Conservation (phyloP, 2,113 vertebrate species). For the Thunnus thynnus region DNA sequence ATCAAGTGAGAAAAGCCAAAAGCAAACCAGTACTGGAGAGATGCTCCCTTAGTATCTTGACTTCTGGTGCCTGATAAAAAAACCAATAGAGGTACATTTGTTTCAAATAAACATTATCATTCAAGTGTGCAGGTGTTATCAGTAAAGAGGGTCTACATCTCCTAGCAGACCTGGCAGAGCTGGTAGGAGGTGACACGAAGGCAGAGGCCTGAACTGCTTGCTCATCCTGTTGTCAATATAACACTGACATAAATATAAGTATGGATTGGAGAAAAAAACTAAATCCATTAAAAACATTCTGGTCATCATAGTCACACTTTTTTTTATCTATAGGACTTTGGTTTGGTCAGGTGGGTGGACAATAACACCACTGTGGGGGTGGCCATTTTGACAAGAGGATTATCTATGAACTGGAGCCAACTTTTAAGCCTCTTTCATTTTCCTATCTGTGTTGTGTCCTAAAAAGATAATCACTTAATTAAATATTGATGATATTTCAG, state of each 20-base stretch:
- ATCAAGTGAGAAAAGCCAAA: background rate
- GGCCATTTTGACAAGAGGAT: conserved; percentile 72
- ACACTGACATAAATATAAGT: too few species aligned
- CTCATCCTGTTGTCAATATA: background rate
- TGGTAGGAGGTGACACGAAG: background rate
- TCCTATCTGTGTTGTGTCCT: conserved; percentile 70
- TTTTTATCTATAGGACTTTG: conserved; percentile 25
- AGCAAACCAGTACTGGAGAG: background rate
- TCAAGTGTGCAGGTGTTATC: background rate
- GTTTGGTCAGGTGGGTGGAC: conserved; percentile 64
- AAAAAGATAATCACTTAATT: conserved; percentile 78
- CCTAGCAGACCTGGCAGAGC: background rate
- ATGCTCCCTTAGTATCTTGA: background rate
- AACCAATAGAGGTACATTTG: background rate
- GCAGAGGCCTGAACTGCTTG: too few species aligned
- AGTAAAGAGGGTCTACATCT: background rate
- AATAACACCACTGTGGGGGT: conserved; percentile 32
- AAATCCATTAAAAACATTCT: background rate
- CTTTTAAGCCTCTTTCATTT: conserved; percentile 74
- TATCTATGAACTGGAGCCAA: conserved; percentile 65
- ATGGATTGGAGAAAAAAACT: background rate
- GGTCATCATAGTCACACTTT: background rate
- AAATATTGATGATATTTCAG: conserved; percentile 82
- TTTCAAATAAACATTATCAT: background rate
- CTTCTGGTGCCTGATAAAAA: background rate